phyloP scores from a whole-genome alignment of 2,113 vertebrate species.

The Leptocoma aspasia region DNA sequence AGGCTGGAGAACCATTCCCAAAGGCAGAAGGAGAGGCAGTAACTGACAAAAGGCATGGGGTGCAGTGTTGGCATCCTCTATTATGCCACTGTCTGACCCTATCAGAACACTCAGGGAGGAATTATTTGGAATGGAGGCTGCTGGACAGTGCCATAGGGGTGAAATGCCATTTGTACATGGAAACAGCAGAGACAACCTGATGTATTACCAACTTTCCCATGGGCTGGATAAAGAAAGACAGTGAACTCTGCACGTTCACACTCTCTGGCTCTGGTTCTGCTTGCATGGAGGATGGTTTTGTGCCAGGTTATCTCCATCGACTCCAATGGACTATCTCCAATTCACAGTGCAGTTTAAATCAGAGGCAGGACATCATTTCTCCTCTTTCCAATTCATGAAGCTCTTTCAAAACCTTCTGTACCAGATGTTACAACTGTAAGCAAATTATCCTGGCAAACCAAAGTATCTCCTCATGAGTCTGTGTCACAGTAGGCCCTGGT shows the following conservation, averaged over 20 bases:
- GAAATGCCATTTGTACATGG: background rate
- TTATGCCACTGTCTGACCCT: background rate
- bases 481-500: slow-evolving; percentile 31
- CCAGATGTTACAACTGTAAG: slow-evolving; percentile 48
- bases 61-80: background rate
- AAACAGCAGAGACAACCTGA: background rate
- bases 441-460: slow-evolving; percentile 28
- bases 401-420: slow-evolving; percentile 26
- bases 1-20: background rate
- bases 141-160: background rate
- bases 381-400: background rate
- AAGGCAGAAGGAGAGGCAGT: background rate
- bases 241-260: background rate
- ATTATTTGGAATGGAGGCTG: background rate
- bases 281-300: background rate
- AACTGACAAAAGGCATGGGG: background rate
- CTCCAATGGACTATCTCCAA: background rate
- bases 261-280: background rate
- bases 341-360: slow-evolving; percentile 8
- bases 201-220: background rate
- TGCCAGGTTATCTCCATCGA: slow-evolving; percentile 29
- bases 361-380: slow-evolving; percentile 7
- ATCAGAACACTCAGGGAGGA: background rate
- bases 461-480: slow-evolving; percentile 1
- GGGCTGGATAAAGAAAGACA: background rate